Evolutionary conservation across 2,113 vertebrate genomes (phyloP), one percentile per base, ranked within the genome.

Genomic region (Lepisosteus oculatus): DNA sequence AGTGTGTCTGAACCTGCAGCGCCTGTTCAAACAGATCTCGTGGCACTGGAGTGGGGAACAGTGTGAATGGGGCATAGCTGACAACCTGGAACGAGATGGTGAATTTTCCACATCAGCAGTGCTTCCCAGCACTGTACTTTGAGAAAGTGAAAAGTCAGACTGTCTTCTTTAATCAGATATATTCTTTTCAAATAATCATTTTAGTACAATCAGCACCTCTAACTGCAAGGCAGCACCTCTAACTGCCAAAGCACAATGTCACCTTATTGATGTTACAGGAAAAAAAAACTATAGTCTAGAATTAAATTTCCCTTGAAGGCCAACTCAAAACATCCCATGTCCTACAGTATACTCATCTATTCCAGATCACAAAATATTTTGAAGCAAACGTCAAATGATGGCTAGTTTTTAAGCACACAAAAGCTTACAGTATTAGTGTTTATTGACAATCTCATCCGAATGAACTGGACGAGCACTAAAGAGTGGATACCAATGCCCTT

Each of bases 21-120:
- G 95, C 95, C 85, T 99, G 92, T 0, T 90, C 81, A 80, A 96
- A 93, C 13, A 93, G 78, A 11, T 65, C 74, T 45, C 56, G 76
- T 0, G 97, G 94, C n/a, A 99, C 91, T 0, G 85, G 81, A 0
- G 97, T 93, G 0, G 97, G 97, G 62, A 99, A 93, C 71, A 99
- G 89, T 0, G 95, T 94, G 81, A 99, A 95, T 0, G 97, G 95
- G 0, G 94, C 94, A 0, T 90, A 98, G 71, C 85, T 94, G 83
- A 95, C 95, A 81, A 93, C 79, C 97, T 99, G 86, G 45, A 71
- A 70, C 64, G 70, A 55, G 68, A 72, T 4, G 9, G 11, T 29
- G 29, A 29, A n/a, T 12, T 13, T 13, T 59, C 1, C 3, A 59
- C 56, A 59, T 14, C 3, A 12, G 3, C 3, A 59, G 3, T 11